Base-by-base conservation (phyloP, 2,797 vertebrate species). In the Morelia viridis region DNA sequence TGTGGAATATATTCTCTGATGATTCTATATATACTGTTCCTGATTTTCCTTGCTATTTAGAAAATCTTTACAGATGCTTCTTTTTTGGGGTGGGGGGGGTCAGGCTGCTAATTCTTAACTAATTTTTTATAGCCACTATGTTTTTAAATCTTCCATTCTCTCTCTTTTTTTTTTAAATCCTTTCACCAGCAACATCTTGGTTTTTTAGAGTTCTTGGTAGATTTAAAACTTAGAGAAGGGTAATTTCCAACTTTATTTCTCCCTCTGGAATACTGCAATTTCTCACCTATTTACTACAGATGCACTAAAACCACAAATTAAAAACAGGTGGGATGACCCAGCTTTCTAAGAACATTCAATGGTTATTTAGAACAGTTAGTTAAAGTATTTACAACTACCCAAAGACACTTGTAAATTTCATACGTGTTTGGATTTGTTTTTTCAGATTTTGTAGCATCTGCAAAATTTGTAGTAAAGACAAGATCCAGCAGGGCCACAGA, bases 201-300 rank as follows among this genome's bases (percentile, higher is more conserved):
- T 95, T 95, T 93, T 92, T 94, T 92, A 90, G 56, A 61, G 58
- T 28, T 35, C 3, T 24, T 91, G 92, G 93, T 31, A 91, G 61
- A 94, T 88, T 92, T 71, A n/a, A 90, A 90, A 61, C 84, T 10
- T 58, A n/a, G 68, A 58, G 5, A 92, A 89, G 92, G 68, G 91
- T 19, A 53, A 92, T 95, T 94, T 86, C 90, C 92, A 84, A 86
- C 91, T 91, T 92, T n/a, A 19, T 91, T 92, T 65, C 91, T 88
- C 87, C 46, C 41, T 28, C 86, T 88, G 68, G 89, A 94, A 93
- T 86, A 89, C 35, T 94, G 53, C 91, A 86, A 62, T 94, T 94
- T 91, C 85, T 91, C 56, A 92, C 64, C 53, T 9, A 56, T 1
- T 91, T 91, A 90, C 58, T 91, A 31, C 62, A 50, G 89, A 71